Conservation (phyloP, 2,888 invertebrate genomes). For the Xylota segnis region DNA sequence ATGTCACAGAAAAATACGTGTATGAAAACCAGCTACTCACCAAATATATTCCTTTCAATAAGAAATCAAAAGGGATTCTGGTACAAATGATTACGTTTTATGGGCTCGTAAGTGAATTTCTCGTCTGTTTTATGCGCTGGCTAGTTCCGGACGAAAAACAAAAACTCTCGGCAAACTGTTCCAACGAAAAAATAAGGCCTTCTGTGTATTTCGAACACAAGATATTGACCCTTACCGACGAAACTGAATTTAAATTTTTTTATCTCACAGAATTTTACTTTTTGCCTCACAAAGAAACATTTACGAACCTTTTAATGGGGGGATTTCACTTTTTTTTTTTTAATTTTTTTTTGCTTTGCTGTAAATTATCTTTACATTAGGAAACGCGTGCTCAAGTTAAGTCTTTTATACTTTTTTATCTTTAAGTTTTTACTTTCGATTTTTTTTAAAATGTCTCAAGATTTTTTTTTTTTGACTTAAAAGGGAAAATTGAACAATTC, state of each 20-base stretch:
- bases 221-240: conserved; percentile 30
- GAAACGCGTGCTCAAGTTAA: conserved; percentile 35
- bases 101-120: neutral
- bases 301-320: neutral
- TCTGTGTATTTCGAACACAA: conserved; percentile 11
- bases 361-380: conserved; percentile 8
- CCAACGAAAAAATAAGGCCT: conserved; percentile 8
- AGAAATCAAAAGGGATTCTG: conserved; percentile 19
- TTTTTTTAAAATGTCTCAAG: neutral
- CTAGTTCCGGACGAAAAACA: neutral
- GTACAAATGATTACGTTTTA: conserved; percentile 33
- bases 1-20: neutral
- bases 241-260: conserved; percentile 6
- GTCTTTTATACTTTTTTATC: conserved; percentile 22
- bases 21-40: conserved; percentile 23
- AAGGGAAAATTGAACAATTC: conserved; percentile 40
- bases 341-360: neutral
- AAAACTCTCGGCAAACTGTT: neutral
- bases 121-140: neutral
- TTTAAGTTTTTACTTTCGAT: conserved; percentile 33
- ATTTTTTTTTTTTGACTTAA: neutral
- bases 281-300: neutral
- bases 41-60: conserved; percentile 25
- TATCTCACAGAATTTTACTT: neutral
- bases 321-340: conserved; percentile 23